A percentile compares a stretch with the other conserved stretches of the same genome.
Evolutionary conservation across 2,113 vertebrate genomes (phyloP).

Genomic region (Rhombomys opimus): DNA sequence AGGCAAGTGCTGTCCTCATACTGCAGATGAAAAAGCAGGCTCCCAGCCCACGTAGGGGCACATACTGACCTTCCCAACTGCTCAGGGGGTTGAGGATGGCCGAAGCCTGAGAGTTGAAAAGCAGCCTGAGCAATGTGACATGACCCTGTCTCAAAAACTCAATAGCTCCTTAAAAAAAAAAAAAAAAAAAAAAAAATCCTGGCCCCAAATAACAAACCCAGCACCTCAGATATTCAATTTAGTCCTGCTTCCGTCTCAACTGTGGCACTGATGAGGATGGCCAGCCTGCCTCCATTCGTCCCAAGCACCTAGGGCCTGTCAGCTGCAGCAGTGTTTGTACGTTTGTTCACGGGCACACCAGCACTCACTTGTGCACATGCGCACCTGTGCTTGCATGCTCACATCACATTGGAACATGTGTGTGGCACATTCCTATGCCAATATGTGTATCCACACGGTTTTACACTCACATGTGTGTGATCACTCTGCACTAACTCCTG

Average conservation of each 20-base stretch:
- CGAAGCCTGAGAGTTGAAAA: too few relatives aligned
- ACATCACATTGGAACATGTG: neutral
- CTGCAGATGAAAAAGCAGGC: neutral
- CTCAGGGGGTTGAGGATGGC: neutral
- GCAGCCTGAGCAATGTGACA: neutral
- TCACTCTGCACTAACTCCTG: neutral
- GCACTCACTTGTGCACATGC: neutral
- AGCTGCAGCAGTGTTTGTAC: neutral
- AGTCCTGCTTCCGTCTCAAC: neutral
- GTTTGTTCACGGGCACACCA: neutral
- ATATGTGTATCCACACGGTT: too few relatives aligned
- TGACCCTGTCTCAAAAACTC: neutral
- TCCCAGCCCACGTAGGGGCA: rapidly evolving
- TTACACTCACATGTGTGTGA: neutral
- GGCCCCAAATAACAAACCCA: neutral
- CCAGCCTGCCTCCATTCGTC: neutral
- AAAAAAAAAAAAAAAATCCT: neutral
- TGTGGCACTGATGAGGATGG: too few relatives aligned
- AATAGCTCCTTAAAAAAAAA: neutral
- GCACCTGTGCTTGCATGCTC: too few relatives aligned
- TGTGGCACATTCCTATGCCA: neutral
- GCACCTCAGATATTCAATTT: neutral
- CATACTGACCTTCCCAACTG: neutral
- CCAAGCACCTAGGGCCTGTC: neutral
- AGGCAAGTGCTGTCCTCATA: neutral